Evolutionary conservation across 2,113 vertebrate genomes (phyloP), one percentile per base, ranked within the genome.

Genomic region (Donacobius atricapilla): DNA sequence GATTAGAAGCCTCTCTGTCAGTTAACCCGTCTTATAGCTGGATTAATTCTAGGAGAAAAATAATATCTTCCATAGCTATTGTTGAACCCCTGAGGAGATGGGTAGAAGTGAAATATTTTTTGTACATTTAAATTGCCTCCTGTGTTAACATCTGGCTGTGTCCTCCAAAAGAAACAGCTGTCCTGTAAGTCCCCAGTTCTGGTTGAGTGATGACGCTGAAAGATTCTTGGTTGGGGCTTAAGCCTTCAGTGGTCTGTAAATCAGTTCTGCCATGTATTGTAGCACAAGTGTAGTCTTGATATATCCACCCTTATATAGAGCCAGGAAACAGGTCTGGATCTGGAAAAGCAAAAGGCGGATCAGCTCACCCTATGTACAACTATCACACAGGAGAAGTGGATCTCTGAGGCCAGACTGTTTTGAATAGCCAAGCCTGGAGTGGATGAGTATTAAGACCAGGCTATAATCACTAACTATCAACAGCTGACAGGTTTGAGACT

Each of bases 1-100:
- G 89, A 97, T 95, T 83, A 92, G 84, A 87, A 53, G 66, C 44
- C 31, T 90, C 61, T 66, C 40, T 33, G 14, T 57, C 61, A 61
- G 23, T 66, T 80, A 86, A 89, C 68, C 27, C 54, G 39, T 9
- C 13, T 95, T 83, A 71, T 9, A 40, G 64, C 22, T 92, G 86
- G 73, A 93, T 91, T 92, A 79, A 47, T 33, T 60, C 47, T 94
- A 90, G 96, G 61, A 90, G 95, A 96, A 98, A 98, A 93, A 42
- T 90, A 25, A 2, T 85, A 58, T 58, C 40, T 89, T 76, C 24
- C 22, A 20, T 10, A 28, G 58, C 44, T 84, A 56, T 70, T 84
- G 56, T 51, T 65, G 87, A 89, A 75, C 15, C 25, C 42, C 48
- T 37, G 15, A 83, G 44, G 56, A 71, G 3, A 0, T 42, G 40